Evolutionary conservation across 2,113 vertebrate genomes (phyloP).

Genomic region (Etia nguti): DNA sequence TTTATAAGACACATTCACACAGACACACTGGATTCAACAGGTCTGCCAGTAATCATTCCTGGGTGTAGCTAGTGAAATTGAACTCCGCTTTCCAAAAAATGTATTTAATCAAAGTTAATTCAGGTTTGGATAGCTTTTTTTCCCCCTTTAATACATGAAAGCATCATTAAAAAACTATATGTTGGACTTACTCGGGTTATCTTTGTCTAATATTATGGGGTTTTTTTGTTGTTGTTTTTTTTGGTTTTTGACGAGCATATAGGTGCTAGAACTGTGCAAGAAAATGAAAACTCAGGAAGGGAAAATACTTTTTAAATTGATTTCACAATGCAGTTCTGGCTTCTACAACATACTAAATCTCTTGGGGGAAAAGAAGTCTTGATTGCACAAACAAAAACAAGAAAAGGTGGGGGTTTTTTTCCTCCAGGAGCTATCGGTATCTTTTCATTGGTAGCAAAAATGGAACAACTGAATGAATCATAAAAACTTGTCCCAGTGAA

Average conservation of each 20-base stretch:
- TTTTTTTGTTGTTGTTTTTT: background rate
- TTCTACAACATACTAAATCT: background rate
- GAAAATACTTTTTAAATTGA: background rate
- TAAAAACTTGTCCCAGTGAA: background rate
- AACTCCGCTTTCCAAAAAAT: background rate
- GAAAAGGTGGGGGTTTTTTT: background rate
- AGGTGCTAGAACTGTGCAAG: background rate
- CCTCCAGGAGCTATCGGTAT: background rate
- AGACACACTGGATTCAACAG: background rate
- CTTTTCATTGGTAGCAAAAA: background rate
- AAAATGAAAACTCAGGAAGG: background rate
- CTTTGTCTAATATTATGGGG: background rate
- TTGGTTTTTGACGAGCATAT: background rate
- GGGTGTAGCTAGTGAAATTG: background rate
- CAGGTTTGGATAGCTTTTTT: background rate
- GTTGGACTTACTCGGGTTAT: background rate
- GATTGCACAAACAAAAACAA: background rate
- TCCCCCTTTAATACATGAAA: background rate
- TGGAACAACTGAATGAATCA: background rate
- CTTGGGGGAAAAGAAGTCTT: background rate
- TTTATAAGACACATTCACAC: background rate
- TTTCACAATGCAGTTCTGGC: background rate
- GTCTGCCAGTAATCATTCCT: background rate
- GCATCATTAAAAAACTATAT: background rate
- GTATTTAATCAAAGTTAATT: background rate